Conservation (phyloP, 2,888 invertebrate species). For the Drosophila pseudotakahashii region DNA sequence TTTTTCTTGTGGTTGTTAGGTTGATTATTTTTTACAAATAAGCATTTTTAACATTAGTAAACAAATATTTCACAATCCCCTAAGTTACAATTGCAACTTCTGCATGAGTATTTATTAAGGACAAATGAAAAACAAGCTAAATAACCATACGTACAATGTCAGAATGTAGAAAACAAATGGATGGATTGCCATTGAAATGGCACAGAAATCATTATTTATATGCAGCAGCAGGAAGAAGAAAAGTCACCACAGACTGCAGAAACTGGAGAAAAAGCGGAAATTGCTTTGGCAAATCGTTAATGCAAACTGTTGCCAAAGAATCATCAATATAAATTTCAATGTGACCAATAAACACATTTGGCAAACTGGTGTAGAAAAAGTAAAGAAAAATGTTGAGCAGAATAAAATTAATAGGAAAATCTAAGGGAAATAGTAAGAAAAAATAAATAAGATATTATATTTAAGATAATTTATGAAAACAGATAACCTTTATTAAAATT, state of each 20-base stretch:
- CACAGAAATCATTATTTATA: conserved; percentile 71
- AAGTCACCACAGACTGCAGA: neutral
- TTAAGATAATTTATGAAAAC: neutral
- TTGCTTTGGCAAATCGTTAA: conserved; percentile 43
- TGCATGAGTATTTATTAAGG: neutral
- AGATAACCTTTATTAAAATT: neutral
- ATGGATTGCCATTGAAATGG: conserved; percentile 51
- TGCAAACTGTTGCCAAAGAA: conserved; percentile 67
- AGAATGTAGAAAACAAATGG: conserved; percentile 20
- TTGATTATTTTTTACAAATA: too few relatives aligned
- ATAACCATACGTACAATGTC: neutral
- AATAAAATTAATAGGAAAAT: neutral
- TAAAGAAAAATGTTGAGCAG: conserved; percentile 18
- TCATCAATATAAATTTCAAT: conserved; percentile 75
- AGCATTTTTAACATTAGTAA: too few relatives aligned
- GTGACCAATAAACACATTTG: conserved; percentile 65
- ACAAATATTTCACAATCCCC: too few relatives aligned
- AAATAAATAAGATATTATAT: neutral
- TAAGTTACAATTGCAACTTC: neutral
- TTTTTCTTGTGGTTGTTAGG: too few relatives aligned
- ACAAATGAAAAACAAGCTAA: neutral
- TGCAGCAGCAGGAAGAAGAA: conserved; percentile 31
- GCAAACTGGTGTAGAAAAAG: conserved; percentile 7
- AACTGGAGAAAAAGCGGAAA: neutral
- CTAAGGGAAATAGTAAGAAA: neutral